Evolutionary conservation across 2,113 vertebrate genomes (phyloP).

Genomic region (Opisthocomus hoazin): DNA sequence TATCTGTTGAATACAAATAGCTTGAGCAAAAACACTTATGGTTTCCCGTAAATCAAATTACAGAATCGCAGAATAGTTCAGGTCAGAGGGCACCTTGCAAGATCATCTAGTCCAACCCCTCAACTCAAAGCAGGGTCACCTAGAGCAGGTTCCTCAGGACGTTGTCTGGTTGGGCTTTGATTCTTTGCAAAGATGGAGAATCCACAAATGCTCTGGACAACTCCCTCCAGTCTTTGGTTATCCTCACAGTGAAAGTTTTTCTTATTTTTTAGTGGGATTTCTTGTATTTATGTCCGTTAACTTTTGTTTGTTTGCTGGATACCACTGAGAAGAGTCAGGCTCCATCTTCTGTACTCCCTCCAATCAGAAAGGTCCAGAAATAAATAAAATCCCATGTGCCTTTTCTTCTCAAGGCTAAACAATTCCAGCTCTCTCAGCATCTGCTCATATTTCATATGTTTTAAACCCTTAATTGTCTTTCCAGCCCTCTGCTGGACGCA

Average conservation of each 20-base stretch:
- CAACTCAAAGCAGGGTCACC: neutral
- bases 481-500: neutral
- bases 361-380: neutral
- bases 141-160: neutral
- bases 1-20: neutral
- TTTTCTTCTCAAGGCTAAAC: neutral
- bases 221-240: neutral
- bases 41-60: neutral
- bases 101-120: neutral
- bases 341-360: neutral
- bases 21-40: neutral
- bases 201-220: neutral
- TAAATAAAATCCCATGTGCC: neutral
- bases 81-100: neutral
- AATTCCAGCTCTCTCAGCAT: neutral
- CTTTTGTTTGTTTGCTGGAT: neutral
- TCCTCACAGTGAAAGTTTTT: neutral
- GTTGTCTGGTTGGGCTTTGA: neutral
- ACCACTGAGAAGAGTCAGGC: neutral
- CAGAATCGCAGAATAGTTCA: neutral
- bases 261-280: neutral
- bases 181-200: neutral
- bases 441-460: neutral
- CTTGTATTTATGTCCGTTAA: neutral
- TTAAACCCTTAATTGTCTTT: neutral